Evolutionary conservation across 2,888 invertebrate species (phyloP).

Genomic region (Dryadula phaetusa): DNA sequence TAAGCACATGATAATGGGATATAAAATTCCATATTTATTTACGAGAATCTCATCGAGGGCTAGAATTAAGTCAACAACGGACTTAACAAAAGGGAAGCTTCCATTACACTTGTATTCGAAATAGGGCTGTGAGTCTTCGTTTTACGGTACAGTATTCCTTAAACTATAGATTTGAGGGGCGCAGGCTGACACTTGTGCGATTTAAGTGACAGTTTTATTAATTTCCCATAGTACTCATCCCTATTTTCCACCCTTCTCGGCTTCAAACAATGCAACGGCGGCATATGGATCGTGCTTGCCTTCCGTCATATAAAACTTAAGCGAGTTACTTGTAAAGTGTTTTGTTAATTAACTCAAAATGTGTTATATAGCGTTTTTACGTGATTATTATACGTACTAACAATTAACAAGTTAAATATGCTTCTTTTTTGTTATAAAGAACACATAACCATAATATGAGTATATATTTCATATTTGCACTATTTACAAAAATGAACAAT

Average conservation of each 20-base stretch:
- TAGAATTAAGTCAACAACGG: slow-evolving; percentile 78
- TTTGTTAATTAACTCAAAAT: slow-evolving; percentile 30
- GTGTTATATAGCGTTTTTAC: slow-evolving; percentile 17
- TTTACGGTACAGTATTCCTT: slow-evolving; percentile 52
- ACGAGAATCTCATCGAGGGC: slow-evolving; percentile 68
- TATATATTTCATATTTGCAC: not conserved
- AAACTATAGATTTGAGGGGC: slow-evolving; percentile 61
- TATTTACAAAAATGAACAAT: not conserved
- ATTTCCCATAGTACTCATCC: slow-evolving; percentile 85
- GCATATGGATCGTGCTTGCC: slow-evolving; percentile 69
- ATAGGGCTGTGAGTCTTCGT: slow-evolving; percentile 51
- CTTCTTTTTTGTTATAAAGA: not conserved
- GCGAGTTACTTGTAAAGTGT: slow-evolving; percentile 36
- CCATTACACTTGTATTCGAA: slow-evolving; percentile 47
- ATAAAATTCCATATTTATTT: slow-evolving; percentile 70
- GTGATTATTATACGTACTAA: not conserved
- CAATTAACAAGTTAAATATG: not conserved
- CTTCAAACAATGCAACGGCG: slow-evolving; percentile 73
- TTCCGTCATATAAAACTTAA: slow-evolving; percentile 53
- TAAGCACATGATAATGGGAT: slow-evolving; percentile 46
- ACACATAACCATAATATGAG: not conserved
- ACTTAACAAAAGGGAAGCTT: slow-evolving; percentile 67
- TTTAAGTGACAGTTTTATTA: slow-evolving; percentile 91
- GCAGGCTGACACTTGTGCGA: slow-evolving; percentile 76
- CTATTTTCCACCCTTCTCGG: slow-evolving; percentile 75